Conservation (phyloP, 2,888 invertebrate species). For the Desoria tigrina region DNA sequence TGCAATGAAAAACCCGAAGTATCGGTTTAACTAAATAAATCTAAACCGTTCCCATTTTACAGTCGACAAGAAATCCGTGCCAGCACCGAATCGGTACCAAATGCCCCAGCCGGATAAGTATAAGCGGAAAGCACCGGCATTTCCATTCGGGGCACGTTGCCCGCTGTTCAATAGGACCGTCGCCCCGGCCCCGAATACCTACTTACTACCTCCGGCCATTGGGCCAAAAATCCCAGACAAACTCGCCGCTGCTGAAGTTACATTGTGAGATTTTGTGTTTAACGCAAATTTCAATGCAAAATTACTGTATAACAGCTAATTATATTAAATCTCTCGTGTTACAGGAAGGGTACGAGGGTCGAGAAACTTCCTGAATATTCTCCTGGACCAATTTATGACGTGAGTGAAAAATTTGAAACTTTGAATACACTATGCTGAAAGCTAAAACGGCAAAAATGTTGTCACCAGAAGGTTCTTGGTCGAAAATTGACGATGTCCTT, state of each 20-base stretch:
- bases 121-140: constrained; percentile 29
- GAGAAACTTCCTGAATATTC: constrained; percentile 3
- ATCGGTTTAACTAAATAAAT: too few species aligned
- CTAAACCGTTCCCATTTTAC: constrained; percentile 5
- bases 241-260: constrained; percentile 40
- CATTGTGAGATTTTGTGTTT: constrained; percentile 30
- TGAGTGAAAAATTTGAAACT: too few species aligned
- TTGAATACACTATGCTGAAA: too few species aligned
- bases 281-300: neutral
- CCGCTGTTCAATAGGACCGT: constrained; percentile 28
- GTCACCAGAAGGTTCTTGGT: too few species aligned
- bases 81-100: constrained; percentile 26
- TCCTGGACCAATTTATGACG: constrained; percentile 39
- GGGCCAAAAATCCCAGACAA: constrained; percentile 43
- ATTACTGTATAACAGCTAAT: neutral
- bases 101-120: constrained; percentile 24
- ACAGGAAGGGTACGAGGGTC: too few species aligned
- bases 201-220: constrained; percentile 35
- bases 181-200: constrained; percentile 35
- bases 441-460: too few species aligned
- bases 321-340: too few species aligned
- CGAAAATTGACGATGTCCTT: too few species aligned
- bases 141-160: constrained; percentile 22
- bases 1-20: too few species aligned
- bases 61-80: constrained; percentile 30